phyloP scores from a whole-genome alignment of 1,140 invertebrate species.

The Drosophila sucinea region DNA sequence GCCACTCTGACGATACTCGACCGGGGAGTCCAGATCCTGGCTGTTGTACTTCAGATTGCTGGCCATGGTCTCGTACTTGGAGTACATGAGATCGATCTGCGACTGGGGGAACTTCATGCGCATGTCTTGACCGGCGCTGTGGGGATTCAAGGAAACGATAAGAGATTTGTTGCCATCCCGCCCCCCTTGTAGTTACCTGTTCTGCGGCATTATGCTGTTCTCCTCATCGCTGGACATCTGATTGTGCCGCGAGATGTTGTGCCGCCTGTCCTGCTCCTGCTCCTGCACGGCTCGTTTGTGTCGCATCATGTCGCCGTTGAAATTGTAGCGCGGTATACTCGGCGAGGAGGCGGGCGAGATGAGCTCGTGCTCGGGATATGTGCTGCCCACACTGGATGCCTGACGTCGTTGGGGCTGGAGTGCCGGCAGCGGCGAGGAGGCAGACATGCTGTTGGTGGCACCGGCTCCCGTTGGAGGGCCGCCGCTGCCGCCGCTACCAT shows the following conservation, averaged over 20 bases:
- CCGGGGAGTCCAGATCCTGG: slow-evolving; percentile 78
- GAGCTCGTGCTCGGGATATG: slow-evolving; percentile 82
- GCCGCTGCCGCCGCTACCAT: slow-evolving; percentile 23
- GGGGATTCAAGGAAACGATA: neutral
- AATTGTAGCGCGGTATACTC: slow-evolving; percentile 81
- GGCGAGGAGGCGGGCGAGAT: slow-evolving; percentile 82
- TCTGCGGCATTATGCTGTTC: slow-evolving; percentile 83
- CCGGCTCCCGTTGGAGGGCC: slow-evolving; percentile 4
- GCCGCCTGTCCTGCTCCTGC: slow-evolving; percentile 68
- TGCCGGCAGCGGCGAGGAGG: slow-evolving; percentile 75
- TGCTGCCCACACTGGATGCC: slow-evolving; percentile 79
- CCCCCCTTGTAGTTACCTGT: slow-evolving; percentile 52
- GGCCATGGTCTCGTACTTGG: slow-evolving; percentile 82
- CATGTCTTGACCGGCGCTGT: slow-evolving; percentile 77
- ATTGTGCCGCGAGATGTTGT: slow-evolving; percentile 75
- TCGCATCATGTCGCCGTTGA: slow-evolving; percentile 79
- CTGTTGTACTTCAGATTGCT: slow-evolving; percentile 78
- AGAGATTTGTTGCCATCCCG: too few species aligned
- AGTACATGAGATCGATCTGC: slow-evolving; percentile 83
- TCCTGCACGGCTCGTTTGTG: slow-evolving; percentile 77
- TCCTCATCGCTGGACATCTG: slow-evolving; percentile 82
- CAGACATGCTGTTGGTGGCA: slow-evolving; percentile 73
- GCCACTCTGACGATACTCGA: slow-evolving; percentile 71
- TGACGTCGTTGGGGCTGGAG: slow-evolving; percentile 74
- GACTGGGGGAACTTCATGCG: slow-evolving; percentile 82